Percentiles rank a stretch among this genome's conserved stretches.
Evolutionary conservation across 2,888 invertebrate genomes (phyloP).

Genomic region (Tetragonula carbonaria): DNA sequence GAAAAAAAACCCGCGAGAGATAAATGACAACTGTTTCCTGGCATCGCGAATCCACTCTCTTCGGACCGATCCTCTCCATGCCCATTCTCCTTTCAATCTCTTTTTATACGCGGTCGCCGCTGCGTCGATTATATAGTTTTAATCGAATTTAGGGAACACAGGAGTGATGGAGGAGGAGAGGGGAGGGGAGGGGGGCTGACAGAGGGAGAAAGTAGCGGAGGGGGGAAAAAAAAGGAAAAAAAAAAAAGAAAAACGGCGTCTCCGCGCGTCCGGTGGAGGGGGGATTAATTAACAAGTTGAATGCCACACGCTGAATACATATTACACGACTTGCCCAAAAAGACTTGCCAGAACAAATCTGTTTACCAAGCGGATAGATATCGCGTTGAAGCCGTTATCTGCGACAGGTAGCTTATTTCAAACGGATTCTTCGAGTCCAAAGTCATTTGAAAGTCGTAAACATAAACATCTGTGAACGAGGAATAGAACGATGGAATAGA

Average conservation of each 20-base stretch:
- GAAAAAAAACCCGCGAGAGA: background rate
- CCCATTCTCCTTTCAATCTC: slow-evolving; percentile 26
- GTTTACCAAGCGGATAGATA: no score
- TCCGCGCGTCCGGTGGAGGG: slow-evolving; percentile 49
- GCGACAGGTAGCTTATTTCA: no score
- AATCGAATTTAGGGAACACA: slow-evolving; percentile 72
- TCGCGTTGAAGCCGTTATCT: no score
- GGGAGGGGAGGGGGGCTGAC: no score
- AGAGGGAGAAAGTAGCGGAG: background rate
- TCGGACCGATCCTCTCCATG: slow-evolving; percentile 4
- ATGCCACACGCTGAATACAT: slow-evolving; percentile 48
- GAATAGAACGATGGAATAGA: no score
- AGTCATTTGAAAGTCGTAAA: background rate
- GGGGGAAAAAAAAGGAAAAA: slow-evolving; percentile 3
- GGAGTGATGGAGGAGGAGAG: background rate
- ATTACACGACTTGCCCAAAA: no score
- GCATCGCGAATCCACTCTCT: slow-evolving; percentile 42
- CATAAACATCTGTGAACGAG: no score
- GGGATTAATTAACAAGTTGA: slow-evolving; percentile 71
- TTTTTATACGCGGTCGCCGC: slow-evolving; percentile 30
- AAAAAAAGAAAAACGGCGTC: slow-evolving; percentile 44
- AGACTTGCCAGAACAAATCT: no score
- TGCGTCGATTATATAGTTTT: slow-evolving; percentile 67
- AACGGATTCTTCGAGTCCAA: slow-evolving; percentile 1
- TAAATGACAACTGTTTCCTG: slow-evolving; percentile 48